Evolutionary conservation across 2,888 invertebrate genomes (phyloP), one percentile per base, ranked within the genome.

Genomic region (Acrobasis suavella): DNA sequence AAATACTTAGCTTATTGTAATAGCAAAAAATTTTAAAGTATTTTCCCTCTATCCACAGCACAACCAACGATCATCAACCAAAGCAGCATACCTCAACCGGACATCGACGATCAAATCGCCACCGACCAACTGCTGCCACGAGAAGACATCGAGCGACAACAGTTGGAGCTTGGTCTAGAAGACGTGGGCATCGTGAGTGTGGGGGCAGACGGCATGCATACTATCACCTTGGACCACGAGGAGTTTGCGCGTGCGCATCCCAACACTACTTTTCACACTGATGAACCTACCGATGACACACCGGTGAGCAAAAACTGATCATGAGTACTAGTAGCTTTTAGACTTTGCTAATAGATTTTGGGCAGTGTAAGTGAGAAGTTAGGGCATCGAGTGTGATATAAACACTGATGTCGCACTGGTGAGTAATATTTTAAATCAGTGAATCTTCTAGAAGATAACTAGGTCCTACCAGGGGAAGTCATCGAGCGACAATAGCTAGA

Each of bases 171-270:
- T 1, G 88, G 87, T 0, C 69, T 89, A 1, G 90, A 82, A 12
- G 87, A 89, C 62, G 91, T 88, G 2, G 91, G 89, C n/a, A 87
- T 90, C 0, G 91, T 90, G 46, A 87, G 90, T 0, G 91, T 90
- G n/a, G 85, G 85, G 62, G 88, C 85, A 58, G 89, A 87, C 52
- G 90, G 88, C 1, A 75, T 83, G 77, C 81, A 81, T 55, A 86
- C 88, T 37, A 86, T 89, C 16, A 78, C 85, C 2, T 64, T 91
- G 5, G 87, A 91, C 60, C 89, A 89, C n/a, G 92, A 92, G 67
- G 93, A 93, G 78, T 93, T 93, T 64, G 93, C 92, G 0, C 69
- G 90, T 12, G 82, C 91, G 0, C 93, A 93, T 65, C 93, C 93
- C 0, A 93, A 93, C 58, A 93, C 93, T 0, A 93, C 93, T 0